Base-by-base conservation (phyloP, 2,888 invertebrate species). In the Parelbella ahira region DNA sequence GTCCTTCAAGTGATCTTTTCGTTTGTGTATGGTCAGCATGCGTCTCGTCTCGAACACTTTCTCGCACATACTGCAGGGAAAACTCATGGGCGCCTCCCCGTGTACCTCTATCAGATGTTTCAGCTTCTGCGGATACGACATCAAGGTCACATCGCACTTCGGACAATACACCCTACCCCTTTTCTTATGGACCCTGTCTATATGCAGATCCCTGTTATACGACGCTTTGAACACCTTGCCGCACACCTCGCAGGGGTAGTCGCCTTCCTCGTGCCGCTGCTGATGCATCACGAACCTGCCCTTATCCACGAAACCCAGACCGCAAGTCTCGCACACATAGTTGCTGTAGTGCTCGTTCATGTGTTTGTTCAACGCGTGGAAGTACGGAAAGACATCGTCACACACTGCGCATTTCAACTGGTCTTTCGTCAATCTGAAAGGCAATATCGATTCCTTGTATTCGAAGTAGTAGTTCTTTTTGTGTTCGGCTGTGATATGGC, bases 281-380 rank as follows among this genome's bases (percentile, higher is more conserved):
- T 78, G 80, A 19, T 86, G 84, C 76, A 82, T 80, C 48, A 77
- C 56, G 7, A 82, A 80, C 1, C 83, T 48, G 0, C 75, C 74
- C 4, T 59, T 56, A 15, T 70, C 71, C 2, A 70, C 64, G 7
- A 72, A 72, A 36, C 84, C 83, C 4, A 84, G 34, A 0, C 84
- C 84, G 11, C 84, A 83, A 0, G 77, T 78, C 24, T 86, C 83
- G 13, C 83, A 86, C 1, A 84, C 80, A 51, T 72, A 83, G 33
- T 84, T 86, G 45, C 76, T 79, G 9, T 65, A 86, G 51, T 86
- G 86, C 2, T 68, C 76, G 10, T 84, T 82, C 84, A 86, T 86
- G 42, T 86, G 86, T 3, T 77, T 81, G 37, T 86, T 84, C 11
- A 86, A 44, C 0, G 84, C 82, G 34, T 86, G 84, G 28, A 86